Evolutionary conservation across 1,140 invertebrate species (phyloP), one percentile per base, ranked within the genome.

Genomic region (Limonius californicus): DNA sequence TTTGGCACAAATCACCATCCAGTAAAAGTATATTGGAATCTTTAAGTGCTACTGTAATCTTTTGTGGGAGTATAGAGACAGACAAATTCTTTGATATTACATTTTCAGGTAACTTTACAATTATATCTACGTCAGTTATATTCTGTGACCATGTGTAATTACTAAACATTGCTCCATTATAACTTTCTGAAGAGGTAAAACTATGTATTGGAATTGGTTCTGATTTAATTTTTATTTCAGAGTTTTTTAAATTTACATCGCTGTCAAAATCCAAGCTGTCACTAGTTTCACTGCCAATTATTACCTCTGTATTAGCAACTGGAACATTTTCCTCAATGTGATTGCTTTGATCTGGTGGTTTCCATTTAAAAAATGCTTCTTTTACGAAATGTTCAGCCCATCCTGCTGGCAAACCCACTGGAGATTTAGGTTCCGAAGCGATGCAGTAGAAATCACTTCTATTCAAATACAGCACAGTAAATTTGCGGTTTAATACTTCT

Each of bases 81-180:
- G 78, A 79, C 0, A 93, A 71, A 59, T 89, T 80, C 73, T 89
- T 89, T 0, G 83, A 81, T 50, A 76, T 84, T 9, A 90, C 74
- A 55, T 79, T 75, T 20, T 76, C 58, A 19, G 88, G 87, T 12
- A 94, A 75, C 58, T 80, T 81, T 2, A 94, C 74, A 27, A 84
- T 82, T 15, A 94, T 77, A 79, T 94, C 89, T 21, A 92, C 65
- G 66, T 95, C 92, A 64, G 75, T 80, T 32, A 93, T 88, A 39
- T 84, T 89, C 74, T 95, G 93, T 0, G 89, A 86, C 92, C 92
- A 95, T 14, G 81, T 82, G 74, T 92, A 94, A 59, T 83, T 83
- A 0, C 91, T 85, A 70, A 84, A 82, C 1, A 81, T 74, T 12
- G 88, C 88, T 19, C 92, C 92, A 79, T 94, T 95, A 67, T 92